Conservation (phyloP, 1,140 invertebrate genomes). For the Scaptomyza pallida region DNA sequence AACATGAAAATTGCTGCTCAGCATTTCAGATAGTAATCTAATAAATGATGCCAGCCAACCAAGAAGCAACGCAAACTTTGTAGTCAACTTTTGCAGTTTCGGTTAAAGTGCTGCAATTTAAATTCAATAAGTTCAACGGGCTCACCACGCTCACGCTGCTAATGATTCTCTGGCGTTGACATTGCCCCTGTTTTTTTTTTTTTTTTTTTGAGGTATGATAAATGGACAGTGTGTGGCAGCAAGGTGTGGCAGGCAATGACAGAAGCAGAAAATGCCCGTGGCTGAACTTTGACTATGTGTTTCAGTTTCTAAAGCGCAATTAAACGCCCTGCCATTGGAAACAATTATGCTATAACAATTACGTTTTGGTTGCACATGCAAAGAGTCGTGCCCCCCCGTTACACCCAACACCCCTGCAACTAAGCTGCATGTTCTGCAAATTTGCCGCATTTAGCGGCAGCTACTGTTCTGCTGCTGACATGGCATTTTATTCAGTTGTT, state of each 20-base stretch:
- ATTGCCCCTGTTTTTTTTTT: too few relatives aligned
- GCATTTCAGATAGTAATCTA: neutral
- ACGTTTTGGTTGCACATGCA: constrained; percentile 68
- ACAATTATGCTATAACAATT: constrained; percentile 81
- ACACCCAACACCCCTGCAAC: constrained; percentile 18
- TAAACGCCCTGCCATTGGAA: constrained; percentile 76
- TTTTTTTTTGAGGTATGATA: constrained; percentile 54
- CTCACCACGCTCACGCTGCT: constrained; percentile 10
- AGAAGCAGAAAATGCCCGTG: constrained; percentile 28
- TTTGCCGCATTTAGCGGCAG: constrained; percentile 67
- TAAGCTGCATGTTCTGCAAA: constrained; percentile 34
- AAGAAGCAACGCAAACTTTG: constrained; percentile 17
- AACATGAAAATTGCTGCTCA: constrained; percentile 12
- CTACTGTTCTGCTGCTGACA: constrained; percentile 47
- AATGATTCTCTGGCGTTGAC: constrained; percentile 60
- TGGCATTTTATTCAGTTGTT: constrained; percentile 56
- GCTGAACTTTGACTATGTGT: constrained; percentile 71
- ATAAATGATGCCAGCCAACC: constrained; percentile 21
- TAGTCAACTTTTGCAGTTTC: neutral
- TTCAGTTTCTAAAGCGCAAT: constrained; percentile 67
- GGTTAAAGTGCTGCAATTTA: constrained; percentile 18
- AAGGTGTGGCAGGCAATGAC: constrained; percentile 47
- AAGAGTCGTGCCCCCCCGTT: constrained; percentile 9
- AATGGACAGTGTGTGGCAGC: constrained; percentile 48
- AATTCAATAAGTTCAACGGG: constrained; percentile 32